Conservation (phyloP, 2,113 vertebrate species). For the Pongo abelii region DNA sequence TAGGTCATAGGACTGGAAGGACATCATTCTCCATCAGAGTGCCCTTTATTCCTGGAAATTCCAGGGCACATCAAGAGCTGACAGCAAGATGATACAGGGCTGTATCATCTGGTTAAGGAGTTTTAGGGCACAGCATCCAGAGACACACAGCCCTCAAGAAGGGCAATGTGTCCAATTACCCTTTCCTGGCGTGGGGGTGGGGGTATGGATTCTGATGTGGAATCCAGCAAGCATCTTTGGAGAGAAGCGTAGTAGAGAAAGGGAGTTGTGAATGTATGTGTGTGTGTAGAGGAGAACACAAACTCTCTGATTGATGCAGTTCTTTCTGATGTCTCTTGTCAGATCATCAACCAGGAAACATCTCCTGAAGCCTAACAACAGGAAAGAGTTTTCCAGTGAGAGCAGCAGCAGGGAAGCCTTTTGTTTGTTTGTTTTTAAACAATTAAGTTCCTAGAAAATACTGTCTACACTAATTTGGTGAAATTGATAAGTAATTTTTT, state of each 20-base stretch:
- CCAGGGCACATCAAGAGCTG: accelerated
- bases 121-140: neutral
- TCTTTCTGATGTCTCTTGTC: neutral
- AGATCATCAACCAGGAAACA: neutral
- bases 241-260: accelerated
- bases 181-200: neutral
- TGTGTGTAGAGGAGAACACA: neutral
- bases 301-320: neutral
- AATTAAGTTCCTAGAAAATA: neutral
- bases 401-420: neutral
- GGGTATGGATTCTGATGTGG: neutral
- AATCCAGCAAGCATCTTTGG: neutral
- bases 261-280: no score
- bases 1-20: neutral
- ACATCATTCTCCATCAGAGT: neutral
- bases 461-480: neutral
- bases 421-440: neutral
- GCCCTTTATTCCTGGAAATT: neutral
- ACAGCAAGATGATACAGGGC: accelerated
- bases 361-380: neutral
- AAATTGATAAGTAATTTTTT: neutral
- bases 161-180: neutral
- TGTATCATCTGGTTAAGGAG: neutral
- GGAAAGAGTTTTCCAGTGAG: neutral
- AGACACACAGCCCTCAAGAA: neutral